Evolutionary conservation across 2,113 vertebrate genomes (phyloP), one percentile per base, ranked within the genome.

Genomic region (Oophaga pumilio): DNA sequence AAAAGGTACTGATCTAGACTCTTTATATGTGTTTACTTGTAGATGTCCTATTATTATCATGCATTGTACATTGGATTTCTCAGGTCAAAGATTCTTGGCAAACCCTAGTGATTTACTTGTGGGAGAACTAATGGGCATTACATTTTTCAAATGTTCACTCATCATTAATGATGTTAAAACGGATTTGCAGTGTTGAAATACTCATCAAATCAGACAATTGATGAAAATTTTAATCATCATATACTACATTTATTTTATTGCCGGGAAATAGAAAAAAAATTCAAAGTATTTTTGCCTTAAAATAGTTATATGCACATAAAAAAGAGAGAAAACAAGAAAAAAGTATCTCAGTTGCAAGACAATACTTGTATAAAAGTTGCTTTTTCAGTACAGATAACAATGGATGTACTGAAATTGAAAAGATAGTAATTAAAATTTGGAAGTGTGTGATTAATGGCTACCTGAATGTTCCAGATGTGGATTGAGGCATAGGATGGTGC

Each of bases 391-490:
- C 13, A 52, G 18, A 68, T 50, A 4, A 82, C 26, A 11, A n/a
- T 28, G 2, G 9, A 17, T 24, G 12, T 18, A 18, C 50, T 14
- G 24, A 69, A 69, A 1, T 50, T 17, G 62, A 24, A 24, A 26
- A 68, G 14, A 68, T 18, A 83, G 26, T 66, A 50, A 50, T 86
- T 77, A 28, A 64, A 86, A 53, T 14, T 24, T 83, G 60, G 60
- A 84, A 56, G 62, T 14, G 11, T 83, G 17, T 83, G 81, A 88
- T 77, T 84, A 84, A 88, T 88, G 81, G 81, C 53, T 56, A 77
- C 24, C 81, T 77, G 59, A 77, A 76, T 57, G n/a, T 77, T 84
- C 49, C 71, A 84, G 80, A 83, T 57, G 53, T 52, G 18, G 26
- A 12, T 33, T 20, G 59, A 88, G 57, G 43, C 68, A 18, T 22